phyloP scores from a whole-genome alignment of 2,797 vertebrate species.

The Falco columbarius region DNA sequence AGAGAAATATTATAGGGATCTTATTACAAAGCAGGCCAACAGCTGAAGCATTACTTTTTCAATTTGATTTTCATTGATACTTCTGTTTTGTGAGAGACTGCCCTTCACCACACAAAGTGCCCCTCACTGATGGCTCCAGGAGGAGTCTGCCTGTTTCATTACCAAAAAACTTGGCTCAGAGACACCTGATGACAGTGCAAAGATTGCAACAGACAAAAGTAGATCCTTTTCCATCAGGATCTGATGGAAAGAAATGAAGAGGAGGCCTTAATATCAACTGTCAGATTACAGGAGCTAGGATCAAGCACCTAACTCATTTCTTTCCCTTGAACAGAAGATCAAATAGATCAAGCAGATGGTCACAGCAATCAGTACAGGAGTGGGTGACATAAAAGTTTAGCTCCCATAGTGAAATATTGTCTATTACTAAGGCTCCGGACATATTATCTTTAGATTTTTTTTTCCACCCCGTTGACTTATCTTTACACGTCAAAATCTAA shows the following conservation, averaged over 20 bases:
- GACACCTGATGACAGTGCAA: neutral
- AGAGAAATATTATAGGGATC: neutral
- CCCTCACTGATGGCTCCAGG: neutral
- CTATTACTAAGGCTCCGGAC: neutral
- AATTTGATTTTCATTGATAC: neutral
- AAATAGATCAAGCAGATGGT: neutral
- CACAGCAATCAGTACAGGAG: neutral
- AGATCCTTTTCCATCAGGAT: neutral
- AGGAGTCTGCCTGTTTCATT: neutral
- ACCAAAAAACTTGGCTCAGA: neutral
- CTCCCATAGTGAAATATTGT: neutral
- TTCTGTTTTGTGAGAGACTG: neutral
- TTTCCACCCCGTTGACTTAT: neutral
- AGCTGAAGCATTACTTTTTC: neutral
- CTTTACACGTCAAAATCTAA: neutral
- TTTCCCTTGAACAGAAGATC: neutral
- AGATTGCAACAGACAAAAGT: neutral
- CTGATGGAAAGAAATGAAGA: neutral
- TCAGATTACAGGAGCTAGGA: neutral
- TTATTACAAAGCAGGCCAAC: neutral
- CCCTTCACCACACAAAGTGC: neutral
- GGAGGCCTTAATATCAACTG: neutral
- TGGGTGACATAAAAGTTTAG: neutral
- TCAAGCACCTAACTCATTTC: neutral
- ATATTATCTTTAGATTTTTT: neutral